These are phyloP conservation scores for Orcinus orca DNA, from an alignment of 2,113 vertebrate genomes.

Conservation along the genomic window DNA sequence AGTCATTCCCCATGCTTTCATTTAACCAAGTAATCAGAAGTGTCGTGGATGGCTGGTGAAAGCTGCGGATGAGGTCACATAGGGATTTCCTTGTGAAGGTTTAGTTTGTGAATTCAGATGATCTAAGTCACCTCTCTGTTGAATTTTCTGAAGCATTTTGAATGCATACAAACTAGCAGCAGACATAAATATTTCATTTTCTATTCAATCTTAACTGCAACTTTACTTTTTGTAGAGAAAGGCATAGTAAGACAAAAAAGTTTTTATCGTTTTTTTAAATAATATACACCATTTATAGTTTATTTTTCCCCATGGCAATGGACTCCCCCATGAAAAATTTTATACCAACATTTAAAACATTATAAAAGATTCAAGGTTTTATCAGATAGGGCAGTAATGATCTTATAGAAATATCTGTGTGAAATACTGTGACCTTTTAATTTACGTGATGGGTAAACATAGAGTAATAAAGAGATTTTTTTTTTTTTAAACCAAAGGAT, in stretches of 20 bases:
- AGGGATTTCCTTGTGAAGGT: constrained; percentile 74
- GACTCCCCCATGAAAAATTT: neutral
- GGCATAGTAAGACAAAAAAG: neutral
- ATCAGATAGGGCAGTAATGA: neutral
- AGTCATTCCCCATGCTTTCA: constrained; percentile 43
- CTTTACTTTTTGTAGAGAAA: neutral
- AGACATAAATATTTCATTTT: constrained; percentile 68
- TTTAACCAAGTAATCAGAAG: constrained; percentile 72
- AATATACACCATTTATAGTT: neutral
- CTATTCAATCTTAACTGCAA: neutral
- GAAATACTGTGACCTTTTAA: neutral
- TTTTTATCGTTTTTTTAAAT: neutral
- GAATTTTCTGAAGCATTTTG: constrained; percentile 66
- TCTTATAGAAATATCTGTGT: neutral
- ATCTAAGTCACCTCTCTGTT: constrained; percentile 62
- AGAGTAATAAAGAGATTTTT: neutral
- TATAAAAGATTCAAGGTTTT: neutral
- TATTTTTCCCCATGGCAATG: neutral
- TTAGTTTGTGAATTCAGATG: constrained; percentile 67
- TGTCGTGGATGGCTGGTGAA: constrained; percentile 68
- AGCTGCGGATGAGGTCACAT: constrained; percentile 55
- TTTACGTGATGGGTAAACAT: neutral
- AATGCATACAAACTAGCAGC: constrained; percentile 55
- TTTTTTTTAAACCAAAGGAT: neutral
- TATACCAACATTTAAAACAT: neutral